Evolutionary conservation across 2,888 invertebrate genomes (phyloP).

Genomic region (Drosophila diplacantha): DNA sequence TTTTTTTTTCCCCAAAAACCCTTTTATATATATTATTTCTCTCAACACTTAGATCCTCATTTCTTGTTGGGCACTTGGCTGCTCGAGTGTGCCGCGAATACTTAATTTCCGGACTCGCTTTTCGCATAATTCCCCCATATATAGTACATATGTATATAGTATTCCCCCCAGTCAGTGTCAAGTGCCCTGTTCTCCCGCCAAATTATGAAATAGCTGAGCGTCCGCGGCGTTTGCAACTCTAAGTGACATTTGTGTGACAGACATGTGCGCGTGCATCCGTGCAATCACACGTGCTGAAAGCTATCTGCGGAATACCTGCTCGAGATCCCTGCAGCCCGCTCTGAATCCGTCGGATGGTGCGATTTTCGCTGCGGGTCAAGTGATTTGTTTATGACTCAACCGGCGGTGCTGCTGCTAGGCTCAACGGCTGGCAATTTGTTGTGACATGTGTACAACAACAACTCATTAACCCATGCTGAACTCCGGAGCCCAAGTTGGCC

Average conservation of each 20-base stretch:
- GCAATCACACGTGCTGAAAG: slow-evolving; percentile 51
- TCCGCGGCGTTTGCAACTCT: slow-evolving; percentile 61
- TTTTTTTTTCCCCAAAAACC: slow-evolving; percentile 18
- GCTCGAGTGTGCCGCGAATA: slow-evolving; percentile 51
- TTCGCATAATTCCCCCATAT: slow-evolving; percentile 9
- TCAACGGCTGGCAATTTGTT: slow-evolving; percentile 69
- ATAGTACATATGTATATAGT: neutral
- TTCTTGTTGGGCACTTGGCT: slow-evolving; percentile 54
- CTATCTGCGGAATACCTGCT: slow-evolving; percentile 4
- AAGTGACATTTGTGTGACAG: slow-evolving; percentile 72
- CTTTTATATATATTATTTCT: slow-evolving; percentile 2
- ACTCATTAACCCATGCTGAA: slow-evolving; percentile 73
- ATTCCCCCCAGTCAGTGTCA: slow-evolving; percentile 24
- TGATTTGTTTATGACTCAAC: slow-evolving; percentile 57
- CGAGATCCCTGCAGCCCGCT: slow-evolving; percentile 19
- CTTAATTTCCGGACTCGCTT: slow-evolving; percentile 24
- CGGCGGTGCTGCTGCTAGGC: slow-evolving; percentile 38
- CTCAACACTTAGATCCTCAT: slow-evolving; percentile 26
- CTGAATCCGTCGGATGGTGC: slow-evolving; percentile 38
- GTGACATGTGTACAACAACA: slow-evolving; percentile 68
- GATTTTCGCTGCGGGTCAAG: slow-evolving; percentile 57
- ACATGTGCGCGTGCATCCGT: slow-evolving; percentile 66
- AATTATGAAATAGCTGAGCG: slow-evolving; percentile 72
- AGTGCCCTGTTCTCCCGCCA: slow-evolving; percentile 25
- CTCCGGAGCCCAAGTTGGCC: slow-evolving; percentile 50